Base-by-base conservation (phyloP, 64 coral and sea anemone genomes). In the Acropora yongei region DNA sequence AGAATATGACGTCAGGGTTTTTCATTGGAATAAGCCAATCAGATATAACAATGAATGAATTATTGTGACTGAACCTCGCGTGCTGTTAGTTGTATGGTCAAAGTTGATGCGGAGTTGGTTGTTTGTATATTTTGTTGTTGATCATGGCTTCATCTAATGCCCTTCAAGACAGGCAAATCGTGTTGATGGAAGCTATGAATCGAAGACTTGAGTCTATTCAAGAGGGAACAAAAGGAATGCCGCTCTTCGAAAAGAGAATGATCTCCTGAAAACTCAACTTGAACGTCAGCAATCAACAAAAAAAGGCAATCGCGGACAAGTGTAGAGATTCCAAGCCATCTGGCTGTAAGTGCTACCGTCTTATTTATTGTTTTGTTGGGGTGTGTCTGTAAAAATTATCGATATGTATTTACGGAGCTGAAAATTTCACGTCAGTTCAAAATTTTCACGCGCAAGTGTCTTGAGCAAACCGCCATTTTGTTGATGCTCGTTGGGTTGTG, bases 281-380 rank as follows among this genome's bases (percentile, higher is more conserved):
- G 75, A 43, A 6, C 42, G 42, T 13, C 75, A 47, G 42, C 41
- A 77, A 77, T 4, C 41, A 47, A 16, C 16, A 47, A 14, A 17
- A 44, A 4, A 44, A 44, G 17, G 16, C 14, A 16, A 17, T 46
- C 41, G 46, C 41, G 11, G 46, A 46, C 75, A 13, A 48, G 44
- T 77, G 75, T 77, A 4, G 75, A 47, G 42, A 77, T 77, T 44
- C 75, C 75, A 44, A 77, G 46, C 44, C 44, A 77, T 47, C 58
- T 63, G 10, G 4, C 7, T 63, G 58, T 63, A 63, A 63, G 58
- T 63, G 10, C 58, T 63, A 12, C 7, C 58, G 2, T 63, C 58
- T 12, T 55, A 63, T 63, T 63, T 11, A 63, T 63, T 63, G 58
- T 63, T 63, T 3, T 63, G 58, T 63, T 63, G 58, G 58, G 14